These are phyloP conservation scores for Spheniscus mendiculus DNA, from an alignment of 2,113 vertebrate species.

Conservation along the genomic window DNA sequence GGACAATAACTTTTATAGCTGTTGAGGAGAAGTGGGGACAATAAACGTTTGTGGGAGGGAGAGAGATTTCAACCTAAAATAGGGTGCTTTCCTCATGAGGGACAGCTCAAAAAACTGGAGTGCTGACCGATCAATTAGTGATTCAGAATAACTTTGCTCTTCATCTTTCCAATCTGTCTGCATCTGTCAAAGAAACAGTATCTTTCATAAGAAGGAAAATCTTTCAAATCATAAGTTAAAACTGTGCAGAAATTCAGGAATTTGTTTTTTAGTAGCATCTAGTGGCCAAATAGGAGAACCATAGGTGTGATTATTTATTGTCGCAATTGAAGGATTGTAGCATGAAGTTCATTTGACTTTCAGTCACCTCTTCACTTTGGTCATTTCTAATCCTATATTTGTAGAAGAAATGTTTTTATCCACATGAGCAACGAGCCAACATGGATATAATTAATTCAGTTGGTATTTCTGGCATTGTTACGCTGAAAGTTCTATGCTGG, in stretches of 20 bases:
- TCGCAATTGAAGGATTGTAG: background rate
- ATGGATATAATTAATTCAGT: background rate
- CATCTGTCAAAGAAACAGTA: background rate
- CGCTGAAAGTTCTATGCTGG: background rate
- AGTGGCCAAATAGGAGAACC: background rate
- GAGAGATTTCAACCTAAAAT: background rate
- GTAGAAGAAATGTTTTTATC: background rate
- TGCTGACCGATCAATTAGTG: background rate
- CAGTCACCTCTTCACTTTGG: background rate
- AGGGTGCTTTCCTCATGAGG: background rate
- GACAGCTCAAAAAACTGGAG: background rate
- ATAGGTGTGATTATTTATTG: background rate
- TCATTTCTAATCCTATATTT: background rate
- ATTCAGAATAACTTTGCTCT: background rate
- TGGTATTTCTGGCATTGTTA: background rate
- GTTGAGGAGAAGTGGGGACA: background rate
- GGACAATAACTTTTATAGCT: background rate
- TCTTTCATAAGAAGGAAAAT: background rate
- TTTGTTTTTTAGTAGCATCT: background rate
- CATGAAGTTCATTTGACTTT: background rate
- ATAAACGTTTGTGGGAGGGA: background rate
- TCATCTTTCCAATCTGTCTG: background rate
- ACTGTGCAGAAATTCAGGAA: background rate
- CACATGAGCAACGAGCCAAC: background rate
- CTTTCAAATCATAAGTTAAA: background rate